Evolutionary conservation across 2,888 invertebrate species (phyloP), one percentile per base, ranked within the genome.

Genomic region (Torymus tubicola): DNA sequence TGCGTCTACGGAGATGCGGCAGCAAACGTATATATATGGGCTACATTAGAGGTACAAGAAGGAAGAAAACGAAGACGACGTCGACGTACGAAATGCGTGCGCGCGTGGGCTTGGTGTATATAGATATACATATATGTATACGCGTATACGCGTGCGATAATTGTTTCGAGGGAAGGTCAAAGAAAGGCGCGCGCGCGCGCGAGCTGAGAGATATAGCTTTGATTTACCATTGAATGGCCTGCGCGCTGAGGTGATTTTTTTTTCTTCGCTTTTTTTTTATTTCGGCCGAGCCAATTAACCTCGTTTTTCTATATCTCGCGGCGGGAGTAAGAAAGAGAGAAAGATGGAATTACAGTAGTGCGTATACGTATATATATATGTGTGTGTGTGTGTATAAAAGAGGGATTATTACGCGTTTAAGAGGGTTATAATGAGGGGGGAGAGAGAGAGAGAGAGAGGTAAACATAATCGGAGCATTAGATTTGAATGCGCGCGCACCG

Each of bases 261-360:
- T 31, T 31, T 31, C 3, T 31, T 31, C 8, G 5, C 31, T 50
- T 74, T 50, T 50, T 13, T 42, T 63, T n/a, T n/a, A n/a, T n/a
- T n/a, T n/a, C 52, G 16, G 12, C 58, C 58, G 21, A 42, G 5
- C 70, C 58, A 71, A 78, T 78, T 78, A 78, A 71, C 71, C 77
- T 78, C 58, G 14, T 70, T 77, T 71, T 71, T 69, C 11, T 11
- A 18, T 16, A 31, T 16, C 1, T 18, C 31, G 4, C 31, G 8
- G 2, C 55, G 65, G 2, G 14, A 18, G 16, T n/a, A n/a, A n/a
- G n/a, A n/a, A n/a, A n/a, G n/a, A 42, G 52, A 52, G 13, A 21
- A 11, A 13, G 50, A 60, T 58, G n/a, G 12, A 50, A 12, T 70
- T 14, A 16, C 14, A 60, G 5, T 16, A 50, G 16, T 57, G n/a